Percentiles rank a stretch among this genome's conserved stretches.
Conservation (phyloP, 1,140 invertebrate species). For the Drosophila kohkoa region DNA sequence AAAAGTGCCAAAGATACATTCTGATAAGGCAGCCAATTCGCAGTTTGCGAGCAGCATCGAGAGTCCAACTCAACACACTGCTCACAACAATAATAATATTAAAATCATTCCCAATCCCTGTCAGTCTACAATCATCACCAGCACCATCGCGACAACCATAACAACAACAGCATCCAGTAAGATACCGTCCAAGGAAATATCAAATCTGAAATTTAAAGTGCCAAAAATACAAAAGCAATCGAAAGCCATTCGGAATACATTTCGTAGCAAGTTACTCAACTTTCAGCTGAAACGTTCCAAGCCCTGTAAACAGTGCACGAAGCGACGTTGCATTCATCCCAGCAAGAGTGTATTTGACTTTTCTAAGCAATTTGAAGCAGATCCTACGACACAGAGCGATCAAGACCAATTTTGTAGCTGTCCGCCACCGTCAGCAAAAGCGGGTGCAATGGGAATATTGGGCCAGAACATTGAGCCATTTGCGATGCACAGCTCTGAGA, state of each 20-base stretch:
- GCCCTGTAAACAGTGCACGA: constrained; percentile 79
- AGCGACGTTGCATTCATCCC: constrained; percentile 78
- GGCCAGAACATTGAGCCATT: constrained; percentile 36
- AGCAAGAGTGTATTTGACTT: constrained; percentile 80
- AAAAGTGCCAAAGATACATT: constrained; percentile 8
- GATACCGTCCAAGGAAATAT: constrained; percentile 79
- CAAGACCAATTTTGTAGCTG: constrained; percentile 74
- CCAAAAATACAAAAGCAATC: constrained; percentile 83
- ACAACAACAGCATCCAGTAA: constrained; percentile 51
- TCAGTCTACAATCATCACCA: constrained; percentile 61
- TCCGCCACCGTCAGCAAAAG: constrained; percentile 35
- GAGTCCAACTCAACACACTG: constrained; percentile 28
- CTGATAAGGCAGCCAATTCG: constrained; percentile 24
- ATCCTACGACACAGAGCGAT: constrained; percentile 12
- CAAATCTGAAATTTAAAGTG: constrained; percentile 84
- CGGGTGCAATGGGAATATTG: constrained; percentile 45
- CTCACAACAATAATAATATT: constrained; percentile 22
- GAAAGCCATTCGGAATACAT: constrained; percentile 82
- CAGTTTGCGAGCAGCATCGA: constrained; percentile 47
- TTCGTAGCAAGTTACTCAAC: constrained; percentile 76
- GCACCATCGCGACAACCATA: constrained; percentile 59
- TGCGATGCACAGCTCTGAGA: constrained; percentile 56
- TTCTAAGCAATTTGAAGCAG: constrained; percentile 65
- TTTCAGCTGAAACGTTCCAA: constrained; percentile 74
- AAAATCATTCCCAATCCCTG: constrained; percentile 51